Evolutionary conservation across 2,797 vertebrate genomes (phyloP).

Genomic region (Spatula clypeata): DNA sequence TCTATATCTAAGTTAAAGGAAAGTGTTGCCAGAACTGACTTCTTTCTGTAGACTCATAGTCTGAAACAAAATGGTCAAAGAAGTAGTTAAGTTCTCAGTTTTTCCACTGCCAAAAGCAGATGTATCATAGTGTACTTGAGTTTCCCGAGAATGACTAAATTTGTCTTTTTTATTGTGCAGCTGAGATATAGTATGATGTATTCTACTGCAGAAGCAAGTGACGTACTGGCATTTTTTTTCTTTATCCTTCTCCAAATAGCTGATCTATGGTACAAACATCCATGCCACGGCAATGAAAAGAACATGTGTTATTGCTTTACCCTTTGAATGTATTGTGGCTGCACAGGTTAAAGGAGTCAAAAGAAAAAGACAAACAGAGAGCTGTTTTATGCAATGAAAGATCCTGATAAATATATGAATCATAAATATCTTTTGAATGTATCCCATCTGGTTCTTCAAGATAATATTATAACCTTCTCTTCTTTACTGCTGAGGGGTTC

Average conservation of each 20-base stretch:
- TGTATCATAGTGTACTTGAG: neutral
- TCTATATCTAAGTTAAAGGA: neutral
- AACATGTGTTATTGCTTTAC: conserved; percentile 18
- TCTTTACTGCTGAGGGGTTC: neutral
- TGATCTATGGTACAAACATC: conserved; percentile 21
- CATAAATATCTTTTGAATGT: conserved; percentile 17
- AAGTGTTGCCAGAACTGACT: neutral
- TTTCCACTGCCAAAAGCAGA: conserved; percentile 49
- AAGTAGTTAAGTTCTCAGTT: conserved; percentile 46
- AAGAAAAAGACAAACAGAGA: neutral
- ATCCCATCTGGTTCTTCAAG: conserved; percentile 13
- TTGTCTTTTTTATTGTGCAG: conserved; percentile 38
- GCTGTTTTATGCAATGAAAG: neutral
- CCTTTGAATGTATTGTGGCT: conserved; percentile 18
- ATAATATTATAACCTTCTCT: conserved; percentile 1
- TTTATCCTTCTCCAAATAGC: conserved; percentile 52
- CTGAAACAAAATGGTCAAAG: conserved; percentile 19
- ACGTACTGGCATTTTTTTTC: conserved; percentile 28
- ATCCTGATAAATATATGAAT: conserved; percentile 17
- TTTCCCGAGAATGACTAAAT: conserved; percentile 26
- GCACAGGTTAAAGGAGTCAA: conserved; percentile 33
- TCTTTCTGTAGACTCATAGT: neutral
- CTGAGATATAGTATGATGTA: neutral
- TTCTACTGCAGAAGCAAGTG: conserved; percentile 22
- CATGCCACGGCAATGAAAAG: conserved; percentile 34